A percentile compares a stretch with the other conserved stretches of the same genome.
Conservation (phyloP, 2,888 invertebrate genomes). For the Prostheceraeus crozeri region DNA sequence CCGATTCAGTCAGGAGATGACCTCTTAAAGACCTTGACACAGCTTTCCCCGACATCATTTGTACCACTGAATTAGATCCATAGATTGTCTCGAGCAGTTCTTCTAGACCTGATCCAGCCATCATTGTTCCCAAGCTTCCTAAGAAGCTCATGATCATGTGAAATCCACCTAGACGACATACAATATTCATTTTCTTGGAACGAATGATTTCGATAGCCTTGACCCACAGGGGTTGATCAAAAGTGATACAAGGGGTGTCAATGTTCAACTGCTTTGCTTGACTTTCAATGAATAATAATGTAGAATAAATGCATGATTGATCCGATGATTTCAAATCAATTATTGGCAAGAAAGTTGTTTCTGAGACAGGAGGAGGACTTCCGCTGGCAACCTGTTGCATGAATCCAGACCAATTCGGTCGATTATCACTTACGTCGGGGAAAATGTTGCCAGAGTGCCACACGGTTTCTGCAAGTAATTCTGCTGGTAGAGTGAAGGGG, state of each 20-base stretch:
- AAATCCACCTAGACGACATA: conserved; percentile 1
- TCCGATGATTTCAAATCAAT: conserved; percentile 28
- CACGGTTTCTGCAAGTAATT: not conserved
- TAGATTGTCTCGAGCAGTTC: conserved; percentile 4
- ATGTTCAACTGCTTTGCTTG: conserved; percentile 10
- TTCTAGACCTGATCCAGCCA: conserved; percentile 13
- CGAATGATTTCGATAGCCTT: conserved; percentile 18
- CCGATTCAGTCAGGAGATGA: no score
- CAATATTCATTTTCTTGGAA: conserved; percentile 8
- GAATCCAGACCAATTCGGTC: conserved; percentile 16
- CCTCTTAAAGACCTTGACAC: no score
- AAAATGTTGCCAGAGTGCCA: conserved; percentile 16
- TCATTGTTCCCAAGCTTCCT: conserved; percentile 18
- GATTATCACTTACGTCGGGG: conserved; percentile 1
- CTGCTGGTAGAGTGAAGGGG: conserved; percentile 7
- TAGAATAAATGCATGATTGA: conserved; percentile 7
- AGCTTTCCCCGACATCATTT: no score
- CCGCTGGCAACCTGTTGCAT: not conserved
- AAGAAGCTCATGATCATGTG: conserved; percentile 13
- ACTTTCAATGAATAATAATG: conserved; percentile 16
- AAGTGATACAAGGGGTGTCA: not conserved
- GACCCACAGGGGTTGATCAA: conserved; percentile 2
- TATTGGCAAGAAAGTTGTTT: conserved; percentile 15
- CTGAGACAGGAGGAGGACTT: conserved; percentile 3
- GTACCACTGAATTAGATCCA: conserved; percentile 2